A percentile compares a stretch with the other conserved stretches of the same genome.
Evolutionary conservation across 1,140 invertebrate species (phyloP).

Genomic region (Drosophila equinoxialis): DNA sequence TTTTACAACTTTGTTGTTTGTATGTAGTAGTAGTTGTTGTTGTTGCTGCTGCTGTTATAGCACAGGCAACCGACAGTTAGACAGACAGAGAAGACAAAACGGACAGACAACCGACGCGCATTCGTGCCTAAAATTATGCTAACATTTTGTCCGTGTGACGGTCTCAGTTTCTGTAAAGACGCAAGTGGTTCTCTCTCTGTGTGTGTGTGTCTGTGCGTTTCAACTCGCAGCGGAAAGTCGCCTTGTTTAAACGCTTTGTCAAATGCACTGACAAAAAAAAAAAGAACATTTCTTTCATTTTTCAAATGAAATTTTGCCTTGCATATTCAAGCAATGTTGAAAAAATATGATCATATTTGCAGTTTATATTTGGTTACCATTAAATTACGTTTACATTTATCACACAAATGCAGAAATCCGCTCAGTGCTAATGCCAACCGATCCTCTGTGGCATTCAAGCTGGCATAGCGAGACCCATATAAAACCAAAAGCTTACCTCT

Average conservation of each 20-base stretch:
- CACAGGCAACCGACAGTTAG: slow-evolving; percentile 31
- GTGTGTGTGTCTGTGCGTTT: slow-evolving; percentile 9
- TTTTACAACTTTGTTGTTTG: slow-evolving; percentile 45
- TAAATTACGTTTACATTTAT: too few species aligned
- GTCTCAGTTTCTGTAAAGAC: slow-evolving; percentile 47
- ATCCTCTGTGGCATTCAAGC: slow-evolving; percentile 33
- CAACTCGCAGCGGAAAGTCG: slow-evolving; percentile 34
- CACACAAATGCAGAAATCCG: neutral
- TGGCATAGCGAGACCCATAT: slow-evolving; percentile 15
- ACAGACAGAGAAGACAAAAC: slow-evolving; percentile 23
- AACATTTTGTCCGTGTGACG: slow-evolving; percentile 72
- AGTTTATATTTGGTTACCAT: too few species aligned
- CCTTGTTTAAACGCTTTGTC: slow-evolving; percentile 47
- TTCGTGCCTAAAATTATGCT: slow-evolving; percentile 81
- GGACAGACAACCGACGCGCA: slow-evolving; percentile 54
- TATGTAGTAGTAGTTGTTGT: slow-evolving; percentile 5
- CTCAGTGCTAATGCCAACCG: slow-evolving; percentile 40
- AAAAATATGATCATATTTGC: too few species aligned
- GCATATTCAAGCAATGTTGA: neutral
- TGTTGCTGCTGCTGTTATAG: neutral
- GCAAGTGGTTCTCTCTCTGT: slow-evolving; percentile 12
- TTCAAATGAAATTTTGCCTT: too few species aligned
- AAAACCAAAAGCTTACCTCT: slow-evolving; percentile 30
- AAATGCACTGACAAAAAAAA: slow-evolving; percentile 32
- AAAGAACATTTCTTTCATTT: neutral